phyloP scores from a whole-genome alignment of 2,113 vertebrate species.

The Erythrolamprus reginae region DNA sequence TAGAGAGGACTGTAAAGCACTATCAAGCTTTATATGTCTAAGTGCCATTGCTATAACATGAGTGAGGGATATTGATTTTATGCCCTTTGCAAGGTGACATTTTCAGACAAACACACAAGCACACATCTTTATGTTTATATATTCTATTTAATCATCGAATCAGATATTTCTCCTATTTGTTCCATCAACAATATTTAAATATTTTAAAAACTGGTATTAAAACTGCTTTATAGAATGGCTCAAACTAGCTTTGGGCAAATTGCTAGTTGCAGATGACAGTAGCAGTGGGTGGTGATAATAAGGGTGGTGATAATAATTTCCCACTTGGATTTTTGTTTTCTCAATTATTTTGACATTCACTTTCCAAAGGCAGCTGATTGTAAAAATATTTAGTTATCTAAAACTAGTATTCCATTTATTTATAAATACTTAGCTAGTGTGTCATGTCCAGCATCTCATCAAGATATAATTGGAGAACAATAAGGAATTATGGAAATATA shows the following conservation, averaged over 20 bases:
- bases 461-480: background rate
- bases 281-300: too few species aligned
- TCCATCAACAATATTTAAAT: background rate
- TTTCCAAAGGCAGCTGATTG: background rate
- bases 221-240: background rate
- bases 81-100: background rate
- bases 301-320: background rate
- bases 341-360: background rate
- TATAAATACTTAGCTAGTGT: background rate
- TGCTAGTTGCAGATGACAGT: background rate
- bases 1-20: too few species aligned
- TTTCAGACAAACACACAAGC: background rate
- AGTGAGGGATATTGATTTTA: background rate
- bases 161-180: background rate
- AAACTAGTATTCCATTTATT: background rate
- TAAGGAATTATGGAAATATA: background rate
- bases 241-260: background rate
- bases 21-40: too few species aligned
- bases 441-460: background rate
- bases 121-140: background rate
- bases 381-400: background rate
- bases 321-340: background rate
- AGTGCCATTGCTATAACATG: background rate
- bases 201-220: background rate
- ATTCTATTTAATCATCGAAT: background rate